Evolutionary conservation across 2,888 invertebrate species (phyloP), one percentile per base, ranked within the genome.

Genomic region (Drosophila percnosoma): DNA sequence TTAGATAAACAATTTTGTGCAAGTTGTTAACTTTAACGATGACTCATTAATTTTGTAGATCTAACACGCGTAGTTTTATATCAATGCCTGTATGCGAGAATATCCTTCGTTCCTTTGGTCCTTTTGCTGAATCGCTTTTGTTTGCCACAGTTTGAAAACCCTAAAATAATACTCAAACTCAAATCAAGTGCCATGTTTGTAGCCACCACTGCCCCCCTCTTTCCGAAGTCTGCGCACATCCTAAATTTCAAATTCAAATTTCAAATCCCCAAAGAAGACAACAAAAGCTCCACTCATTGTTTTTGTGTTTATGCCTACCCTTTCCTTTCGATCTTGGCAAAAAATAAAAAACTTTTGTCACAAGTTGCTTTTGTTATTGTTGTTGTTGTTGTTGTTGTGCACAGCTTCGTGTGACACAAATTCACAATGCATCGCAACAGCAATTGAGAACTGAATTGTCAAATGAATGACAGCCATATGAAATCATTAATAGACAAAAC

Each of bases 1-100:
- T 87, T 78, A 87, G 90, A 89, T 87, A 87, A 87, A 86, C 86
- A 88, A 85, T 82, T 84, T 90, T 82, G 80, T 78, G 90, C 84
- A 83, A 82, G 85, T 89, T 87, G 89, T 84, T 82, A 83, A 86
- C 82, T 84, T 89, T 89, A 88, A 89, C 86, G 87, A 88, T 87
- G 90, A 87, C 88, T 89, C 87, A 87, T 87, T 87, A 89, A 87
- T 89, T 87, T 79, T 72, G 73, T 75, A 79, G 73, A 75, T 81
- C 67, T 62, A 67, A 60, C 71, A 75, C 79, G 79, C 75, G 75
- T 67, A 52, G 66, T 80, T 74, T 68, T 68, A 60, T 73, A 70
- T 75, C 57, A 53, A 40, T 36, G 29, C 51, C 45, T 62, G 42
- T 61, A 52, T 71, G 48, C 4, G 57, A 52, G 58, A 45, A 33